Evolutionary conservation across 1,140 invertebrate genomes (phyloP), one percentile per base, ranked within the genome.

Genomic region (Orchestia grillus): DNA sequence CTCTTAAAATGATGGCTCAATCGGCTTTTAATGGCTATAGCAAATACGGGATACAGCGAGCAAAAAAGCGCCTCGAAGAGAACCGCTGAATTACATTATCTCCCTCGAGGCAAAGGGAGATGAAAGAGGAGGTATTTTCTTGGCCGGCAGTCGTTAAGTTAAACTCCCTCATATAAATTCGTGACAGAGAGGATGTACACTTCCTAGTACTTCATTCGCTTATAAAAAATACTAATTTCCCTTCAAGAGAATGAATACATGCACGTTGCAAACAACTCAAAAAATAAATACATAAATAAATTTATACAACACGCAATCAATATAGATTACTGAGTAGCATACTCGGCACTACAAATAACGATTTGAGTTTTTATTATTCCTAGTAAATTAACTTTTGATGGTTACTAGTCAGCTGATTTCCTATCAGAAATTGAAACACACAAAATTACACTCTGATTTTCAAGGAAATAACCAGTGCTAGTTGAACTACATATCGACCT

Each of bases 1-100:
- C 88, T 28, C 88, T 41, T 90, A 44, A 90, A 90, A 44, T 90
- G 88, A 90, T 90, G 88, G 88, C 88, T 90, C 88, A 90, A 90
- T 90, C 88, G n/a, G 41, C 43, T 44, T 90, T 41, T 90, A 90
- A 90, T 90, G 88, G 88, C 41, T 90, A 42, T 44, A 43, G 88
- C 42, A 90, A 90, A 90, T 36, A 90, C 88, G n/a, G 88, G 15
- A 90, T 90, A 41, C n/a, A 90, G 43, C 88, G 28, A 90, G 43
- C 88, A 42, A 90, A 90, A 90, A 90, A 41, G n/a, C 88, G 11
- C 28, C 62, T 77, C 36, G 62, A 77, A 77, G 62, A 77, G 62
- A 28, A 28, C 62, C 11, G 62, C 62, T 77, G 62, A 77, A 77
- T 77, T 77, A 77, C 62, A 77, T 77, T 77, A 77, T 77, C 62